These are phyloP conservation scores for Gulo gulo DNA, from an alignment of 2,113 vertebrate species.

Conservation along the genomic window DNA sequence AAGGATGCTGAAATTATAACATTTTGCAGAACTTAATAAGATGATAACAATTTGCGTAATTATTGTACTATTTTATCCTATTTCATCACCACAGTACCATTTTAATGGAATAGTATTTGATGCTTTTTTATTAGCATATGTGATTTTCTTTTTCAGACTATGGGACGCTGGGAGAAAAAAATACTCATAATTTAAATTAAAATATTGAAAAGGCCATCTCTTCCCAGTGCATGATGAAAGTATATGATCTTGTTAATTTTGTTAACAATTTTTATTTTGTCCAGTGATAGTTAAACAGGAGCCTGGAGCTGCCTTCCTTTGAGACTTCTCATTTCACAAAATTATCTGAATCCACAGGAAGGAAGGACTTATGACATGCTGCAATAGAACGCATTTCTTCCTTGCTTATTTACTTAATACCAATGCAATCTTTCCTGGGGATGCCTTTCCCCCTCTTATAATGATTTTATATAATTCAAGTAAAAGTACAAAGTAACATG, in stretches of 20 bases:
- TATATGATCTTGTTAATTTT: slow-evolving; percentile 30
- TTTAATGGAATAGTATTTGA: slow-evolving; percentile 48
- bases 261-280: slow-evolving; percentile 50
- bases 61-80: slow-evolving; percentile 36
- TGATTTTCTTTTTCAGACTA: slow-evolving; percentile 43
- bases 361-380: neutral
- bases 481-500: slow-evolving; percentile 68
- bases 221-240: neutral
- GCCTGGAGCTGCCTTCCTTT: slow-evolving; percentile 11
- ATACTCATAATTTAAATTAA: slow-evolving; percentile 51
- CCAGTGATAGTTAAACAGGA: slow-evolving; percentile 32
- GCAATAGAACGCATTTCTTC: neutral
- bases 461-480: slow-evolving; percentile 74
- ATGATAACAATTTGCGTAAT: slow-evolving; percentile 60
- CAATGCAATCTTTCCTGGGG: neutral
- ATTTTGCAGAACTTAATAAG: slow-evolving; percentile 48
- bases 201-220: slow-evolving; percentile 40
- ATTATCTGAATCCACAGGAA: slow-evolving; percentile 9
- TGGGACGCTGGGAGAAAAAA: slow-evolving; percentile 51
- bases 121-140: slow-evolving; percentile 59
- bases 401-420: slow-evolving; percentile 33
- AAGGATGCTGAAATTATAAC: slow-evolving; percentile 53
- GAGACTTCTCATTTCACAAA: slow-evolving; percentile 49
- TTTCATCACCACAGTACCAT: slow-evolving; percentile 33
- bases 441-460: neutral